Evolutionary conservation across 2,113 vertebrate species (phyloP).

Genomic region (Phrynosoma blainvillii): DNA sequence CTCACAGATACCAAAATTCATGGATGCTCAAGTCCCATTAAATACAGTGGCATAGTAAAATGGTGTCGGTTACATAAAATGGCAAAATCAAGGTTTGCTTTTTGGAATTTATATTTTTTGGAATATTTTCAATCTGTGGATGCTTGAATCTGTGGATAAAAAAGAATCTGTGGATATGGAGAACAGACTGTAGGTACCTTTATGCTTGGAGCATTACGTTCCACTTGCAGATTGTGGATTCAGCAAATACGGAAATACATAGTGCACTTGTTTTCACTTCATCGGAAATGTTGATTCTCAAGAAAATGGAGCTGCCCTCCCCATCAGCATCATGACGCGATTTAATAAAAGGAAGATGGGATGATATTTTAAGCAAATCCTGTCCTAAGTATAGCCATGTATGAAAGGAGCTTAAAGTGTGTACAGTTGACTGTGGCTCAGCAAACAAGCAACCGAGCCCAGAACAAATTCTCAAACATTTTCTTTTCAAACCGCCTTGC

Average conservation of each 20-base stretch:
- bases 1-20: too few species aligned
- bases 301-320: not conserved
- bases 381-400: not conserved
- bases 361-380: not conserved
- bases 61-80: too few species aligned
- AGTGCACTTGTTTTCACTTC: not conserved
- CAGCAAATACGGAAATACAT: not conserved
- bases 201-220: not conserved
- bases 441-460: not conserved
- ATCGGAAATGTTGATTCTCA: not conserved
- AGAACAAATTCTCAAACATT: not conserved
- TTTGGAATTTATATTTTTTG: too few species aligned
- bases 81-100: too few species aligned
- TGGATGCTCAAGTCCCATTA: too few species aligned
- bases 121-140: too few species aligned
- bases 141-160: too few species aligned
- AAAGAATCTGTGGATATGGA: too few species aligned
- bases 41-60: too few species aligned
- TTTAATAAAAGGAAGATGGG: not conserved
- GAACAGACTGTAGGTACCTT: not conserved
- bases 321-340: not conserved
- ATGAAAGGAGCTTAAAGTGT: not conserved
- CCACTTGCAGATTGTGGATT: not conserved
- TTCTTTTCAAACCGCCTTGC: not conserved
- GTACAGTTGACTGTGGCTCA: not conserved